Conservation (phyloP, 2,113 vertebrate genomes). For the Pedionomus torquatus region DNA sequence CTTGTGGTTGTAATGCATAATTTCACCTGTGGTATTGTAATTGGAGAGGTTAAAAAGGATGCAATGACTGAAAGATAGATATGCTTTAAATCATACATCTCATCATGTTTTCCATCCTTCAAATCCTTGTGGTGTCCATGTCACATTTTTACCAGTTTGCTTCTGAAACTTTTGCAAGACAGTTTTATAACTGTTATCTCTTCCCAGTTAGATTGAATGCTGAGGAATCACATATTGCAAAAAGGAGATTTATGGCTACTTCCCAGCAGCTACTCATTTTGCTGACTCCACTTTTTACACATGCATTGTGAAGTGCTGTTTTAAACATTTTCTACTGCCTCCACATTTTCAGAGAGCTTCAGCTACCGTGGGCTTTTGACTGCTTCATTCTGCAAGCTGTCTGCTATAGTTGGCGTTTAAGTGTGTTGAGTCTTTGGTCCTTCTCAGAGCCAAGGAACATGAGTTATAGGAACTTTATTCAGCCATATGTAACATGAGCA, state of each 20-base stretch:
- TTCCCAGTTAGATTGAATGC: neutral
- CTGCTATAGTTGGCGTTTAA: neutral
- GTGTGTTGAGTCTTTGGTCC: neutral
- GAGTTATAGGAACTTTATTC: neutral
- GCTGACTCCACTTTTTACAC: conserved; percentile 2
- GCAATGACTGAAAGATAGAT: neutral
- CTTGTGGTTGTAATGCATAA: neutral
- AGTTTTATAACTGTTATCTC: neutral
- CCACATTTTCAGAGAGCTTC: neutral
- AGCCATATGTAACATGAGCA: neutral
- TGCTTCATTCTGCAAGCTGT: neutral
- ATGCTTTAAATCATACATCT: neutral
- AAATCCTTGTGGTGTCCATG: neutral
- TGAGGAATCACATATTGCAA: neutral
- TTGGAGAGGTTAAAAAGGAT: neutral
- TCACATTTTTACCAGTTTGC: neutral
- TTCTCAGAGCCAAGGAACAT: neutral
- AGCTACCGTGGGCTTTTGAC: neutral
- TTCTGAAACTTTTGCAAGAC: neutral
- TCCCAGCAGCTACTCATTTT: neutral
- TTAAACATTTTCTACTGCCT: conserved; percentile 2
- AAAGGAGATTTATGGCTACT: neutral
- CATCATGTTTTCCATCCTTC: neutral
- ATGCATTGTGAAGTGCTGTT: neutral
- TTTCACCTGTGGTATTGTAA: neutral